Conservation (phyloP, 2,113 vertebrate species). For the Papio anubis region DNA sequence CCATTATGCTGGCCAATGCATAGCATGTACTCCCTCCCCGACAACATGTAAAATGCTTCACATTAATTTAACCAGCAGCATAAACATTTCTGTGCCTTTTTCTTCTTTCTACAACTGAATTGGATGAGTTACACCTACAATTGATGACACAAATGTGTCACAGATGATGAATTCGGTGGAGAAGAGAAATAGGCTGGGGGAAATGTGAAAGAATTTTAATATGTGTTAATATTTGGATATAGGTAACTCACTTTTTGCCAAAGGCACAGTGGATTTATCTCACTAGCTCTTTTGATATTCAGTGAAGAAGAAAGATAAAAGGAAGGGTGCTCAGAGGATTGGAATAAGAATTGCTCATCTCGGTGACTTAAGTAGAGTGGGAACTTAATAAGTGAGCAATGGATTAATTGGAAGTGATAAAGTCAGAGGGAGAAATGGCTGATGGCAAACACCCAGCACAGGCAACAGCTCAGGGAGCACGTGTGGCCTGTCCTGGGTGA, state of each 20-base stretch:
- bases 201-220: neutral
- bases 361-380: neutral
- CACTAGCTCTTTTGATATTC: neutral
- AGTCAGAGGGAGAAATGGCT: neutral
- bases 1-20: accelerated
- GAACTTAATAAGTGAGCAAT: neutral
- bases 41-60: neutral
- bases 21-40: neutral
- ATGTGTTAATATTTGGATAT: neutral
- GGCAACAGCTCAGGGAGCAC: neutral
- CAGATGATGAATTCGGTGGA: neutral
- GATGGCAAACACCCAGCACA: neutral
- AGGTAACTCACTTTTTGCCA: neutral
- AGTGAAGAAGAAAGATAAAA: neutral
- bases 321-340: neutral
- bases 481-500: neutral
- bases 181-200: neutral
- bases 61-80: neutral
- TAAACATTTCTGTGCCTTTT: neutral
- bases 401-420: neutral
- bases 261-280: neutral
- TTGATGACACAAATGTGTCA: neutral
- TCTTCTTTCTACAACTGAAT: neutral
- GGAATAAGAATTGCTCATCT: neutral
- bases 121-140: neutral